Percentiles rank a stretch among this genome's conserved stretches.
Conservation (phyloP, 2,113 vertebrate species). For the Halichoerus grypus region DNA sequence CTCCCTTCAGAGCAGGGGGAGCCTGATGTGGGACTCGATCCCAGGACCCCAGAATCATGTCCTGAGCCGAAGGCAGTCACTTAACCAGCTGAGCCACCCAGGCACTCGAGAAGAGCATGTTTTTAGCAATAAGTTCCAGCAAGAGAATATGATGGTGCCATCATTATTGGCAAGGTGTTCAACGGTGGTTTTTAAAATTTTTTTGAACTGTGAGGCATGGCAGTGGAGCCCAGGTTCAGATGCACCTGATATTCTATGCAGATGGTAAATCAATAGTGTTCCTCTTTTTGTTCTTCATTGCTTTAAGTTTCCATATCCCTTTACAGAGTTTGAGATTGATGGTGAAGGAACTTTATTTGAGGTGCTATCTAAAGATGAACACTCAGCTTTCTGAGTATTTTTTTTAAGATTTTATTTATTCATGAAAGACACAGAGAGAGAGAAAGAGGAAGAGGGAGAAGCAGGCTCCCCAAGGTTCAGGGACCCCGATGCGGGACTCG, state of each 20-base stretch:
- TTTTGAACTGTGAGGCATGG: not conserved
- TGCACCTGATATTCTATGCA: not conserved
- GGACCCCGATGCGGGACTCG: no score
- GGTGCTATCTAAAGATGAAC: not conserved
- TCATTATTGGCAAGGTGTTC: not conserved
- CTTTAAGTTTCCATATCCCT: not conserved
- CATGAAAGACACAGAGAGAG: no score
- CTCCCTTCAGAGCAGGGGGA: not conserved
- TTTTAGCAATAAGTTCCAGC: not conserved
- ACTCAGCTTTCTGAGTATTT: not conserved
- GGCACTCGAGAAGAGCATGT: not conserved
- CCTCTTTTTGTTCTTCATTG: not conserved
- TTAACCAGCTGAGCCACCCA: not conserved
- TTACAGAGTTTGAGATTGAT: not conserved
- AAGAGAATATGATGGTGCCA: accelerated
- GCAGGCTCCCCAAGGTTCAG: no score
- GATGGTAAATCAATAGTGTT: not conserved
- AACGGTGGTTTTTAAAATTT: not conserved
- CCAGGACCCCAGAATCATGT: no score
- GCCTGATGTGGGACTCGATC: no score
- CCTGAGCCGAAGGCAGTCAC: not conserved
- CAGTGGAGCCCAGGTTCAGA: not conserved
- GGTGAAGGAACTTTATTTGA: not conserved
- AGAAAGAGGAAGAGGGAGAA: no score
- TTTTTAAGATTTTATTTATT: no score